Evolutionary conservation across 2,797 vertebrate genomes (phyloP).

Genomic region (Presbytis comata): DNA sequence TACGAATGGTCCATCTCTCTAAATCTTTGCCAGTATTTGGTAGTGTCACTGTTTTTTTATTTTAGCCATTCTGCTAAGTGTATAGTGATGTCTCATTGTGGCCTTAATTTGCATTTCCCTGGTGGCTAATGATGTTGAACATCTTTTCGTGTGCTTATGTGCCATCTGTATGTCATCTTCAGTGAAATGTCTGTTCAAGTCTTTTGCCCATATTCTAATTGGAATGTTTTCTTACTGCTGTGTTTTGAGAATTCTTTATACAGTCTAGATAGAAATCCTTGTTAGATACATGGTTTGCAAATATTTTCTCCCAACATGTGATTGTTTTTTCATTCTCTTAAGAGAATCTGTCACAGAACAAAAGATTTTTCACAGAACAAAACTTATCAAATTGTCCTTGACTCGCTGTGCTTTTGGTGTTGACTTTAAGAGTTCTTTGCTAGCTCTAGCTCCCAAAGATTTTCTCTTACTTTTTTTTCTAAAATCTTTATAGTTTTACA

Average conservation of each 20-base stretch:
- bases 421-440: background rate
- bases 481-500: background rate
- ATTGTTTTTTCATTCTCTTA: background rate
- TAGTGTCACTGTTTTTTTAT: background rate
- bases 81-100: background rate
- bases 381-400: background rate
- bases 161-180: background rate
- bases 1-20: background rate
- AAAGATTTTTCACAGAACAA: background rate
- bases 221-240: background rate
- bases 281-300: background rate
- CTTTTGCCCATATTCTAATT: background rate
- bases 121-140: background rate
- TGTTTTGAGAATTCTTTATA: background rate
- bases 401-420: background rate
- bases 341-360: background rate
- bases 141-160: background rate
- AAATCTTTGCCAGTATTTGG: background rate
- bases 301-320: background rate
- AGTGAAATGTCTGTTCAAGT: background rate
- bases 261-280: background rate
- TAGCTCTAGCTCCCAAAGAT: background rate
- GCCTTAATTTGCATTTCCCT: background rate
- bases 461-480: background rate
- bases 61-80: background rate